Conservation (phyloP, 2,113 vertebrate genomes). For the Malurus cyaneus region DNA sequence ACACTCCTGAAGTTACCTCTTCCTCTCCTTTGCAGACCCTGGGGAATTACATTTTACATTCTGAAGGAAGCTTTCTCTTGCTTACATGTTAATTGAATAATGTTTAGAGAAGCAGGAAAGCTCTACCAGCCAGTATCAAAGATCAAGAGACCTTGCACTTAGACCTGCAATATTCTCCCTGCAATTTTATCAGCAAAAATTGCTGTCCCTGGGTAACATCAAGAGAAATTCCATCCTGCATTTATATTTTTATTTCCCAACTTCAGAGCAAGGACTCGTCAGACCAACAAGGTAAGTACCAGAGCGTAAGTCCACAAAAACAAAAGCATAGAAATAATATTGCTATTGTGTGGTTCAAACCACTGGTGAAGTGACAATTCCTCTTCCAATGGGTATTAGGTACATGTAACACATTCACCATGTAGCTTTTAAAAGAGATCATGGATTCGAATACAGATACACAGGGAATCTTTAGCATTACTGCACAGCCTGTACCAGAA, state of each 20-base stretch:
- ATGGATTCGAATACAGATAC: not conserved
- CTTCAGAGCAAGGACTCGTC: not conserved
- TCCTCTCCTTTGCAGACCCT: not conserved
- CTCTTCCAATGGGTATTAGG: not conserved
- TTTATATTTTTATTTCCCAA: not conserved
- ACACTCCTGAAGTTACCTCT: not conserved
- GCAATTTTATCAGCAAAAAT: not conserved
- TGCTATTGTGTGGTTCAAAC: not conserved
- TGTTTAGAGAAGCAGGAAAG: not conserved
- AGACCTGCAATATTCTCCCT: not conserved
- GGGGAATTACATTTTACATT: not conserved
- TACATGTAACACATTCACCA: not conserved
- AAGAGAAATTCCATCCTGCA: not conserved
- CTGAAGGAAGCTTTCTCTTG: not conserved
- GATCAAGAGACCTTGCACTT: not conserved
- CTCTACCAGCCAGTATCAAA: not conserved
- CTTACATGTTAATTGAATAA: not conserved
- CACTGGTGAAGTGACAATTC: not conserved
- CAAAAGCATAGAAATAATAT: not conserved
- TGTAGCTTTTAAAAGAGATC: not conserved
- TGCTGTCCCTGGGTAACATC: not conserved
- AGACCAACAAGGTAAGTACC: not conserved
- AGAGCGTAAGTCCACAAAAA: not conserved
- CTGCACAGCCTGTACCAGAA: not conserved
- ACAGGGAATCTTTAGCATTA: not conserved